These are phyloP conservation scores for Aethes cnicana DNA, from an alignment of 2,888 invertebrate genomes.

Conservation along the genomic window DNA sequence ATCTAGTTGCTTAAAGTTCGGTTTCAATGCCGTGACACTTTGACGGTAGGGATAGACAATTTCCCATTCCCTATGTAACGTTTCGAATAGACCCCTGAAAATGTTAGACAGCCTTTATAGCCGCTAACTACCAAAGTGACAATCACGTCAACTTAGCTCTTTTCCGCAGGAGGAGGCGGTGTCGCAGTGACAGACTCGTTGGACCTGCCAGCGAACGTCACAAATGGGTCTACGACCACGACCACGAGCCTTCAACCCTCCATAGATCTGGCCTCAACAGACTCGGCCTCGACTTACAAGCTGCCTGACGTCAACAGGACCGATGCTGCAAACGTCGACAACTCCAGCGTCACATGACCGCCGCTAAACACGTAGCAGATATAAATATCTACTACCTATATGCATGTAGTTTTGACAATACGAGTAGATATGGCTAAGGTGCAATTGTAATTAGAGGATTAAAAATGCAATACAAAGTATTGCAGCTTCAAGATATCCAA, in stretches of 20 bases:
- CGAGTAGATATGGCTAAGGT: too few species aligned
- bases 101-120: too few species aligned
- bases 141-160: slow-evolving; percentile 14
- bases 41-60: too few species aligned
- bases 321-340: slow-evolving; percentile 6
- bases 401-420: neutral
- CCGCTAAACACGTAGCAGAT: neutral
- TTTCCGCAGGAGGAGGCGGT: slow-evolving; percentile 74
- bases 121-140: too few species aligned
- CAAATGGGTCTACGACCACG: neutral
- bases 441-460: too few species aligned
- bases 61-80: too few species aligned
- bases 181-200: slow-evolving; percentile 61
- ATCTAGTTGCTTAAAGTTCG: too few species aligned
- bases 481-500: too few species aligned
- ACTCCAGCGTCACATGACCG: slow-evolving; percentile 31
- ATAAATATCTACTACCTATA: neutral
- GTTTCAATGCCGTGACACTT: too few species aligned
- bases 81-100: too few species aligned
- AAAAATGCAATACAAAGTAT: too few species aligned
- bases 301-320: neutral
- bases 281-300: neutral
- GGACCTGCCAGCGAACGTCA: slow-evolving; percentile 40
- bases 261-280: neutral
- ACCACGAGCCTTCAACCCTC: neutral